phyloP scores from a whole-genome alignment of 2,888 invertebrate species.

The Drosophila tanythrix region DNA sequence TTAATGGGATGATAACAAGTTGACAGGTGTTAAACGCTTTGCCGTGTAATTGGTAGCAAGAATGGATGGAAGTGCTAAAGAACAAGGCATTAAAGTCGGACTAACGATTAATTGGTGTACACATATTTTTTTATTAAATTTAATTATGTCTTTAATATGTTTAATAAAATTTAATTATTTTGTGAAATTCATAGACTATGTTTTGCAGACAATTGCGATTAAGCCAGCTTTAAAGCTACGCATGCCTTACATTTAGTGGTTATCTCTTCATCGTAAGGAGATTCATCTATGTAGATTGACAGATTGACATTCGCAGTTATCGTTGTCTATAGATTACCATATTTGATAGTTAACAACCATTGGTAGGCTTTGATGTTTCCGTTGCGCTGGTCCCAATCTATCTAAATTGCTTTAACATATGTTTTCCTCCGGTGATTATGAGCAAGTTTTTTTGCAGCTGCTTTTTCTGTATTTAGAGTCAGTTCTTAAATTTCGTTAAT shows the following conservation, averaged over 20 bases:
- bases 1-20: conserved; percentile 32
- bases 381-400: conserved; percentile 52
- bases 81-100: neutral
- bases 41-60: neutral
- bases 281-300: conserved; percentile 21
- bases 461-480: conserved; percentile 40
- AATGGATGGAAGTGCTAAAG: neutral
- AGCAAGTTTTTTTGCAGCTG: conserved; percentile 37
- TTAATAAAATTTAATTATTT: neutral
- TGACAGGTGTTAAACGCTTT: conserved; percentile 32
- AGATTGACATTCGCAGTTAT: conserved; percentile 33
- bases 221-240: neutral
- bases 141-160: neutral
- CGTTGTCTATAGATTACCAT: conserved; percentile 59
- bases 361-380: conserved; percentile 64
- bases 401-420: conserved; percentile 42
- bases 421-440: conserved; percentile 41
- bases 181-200: neutral
- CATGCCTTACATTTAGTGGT: conserved; percentile 10
- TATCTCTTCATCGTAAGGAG: conserved; percentile 22
- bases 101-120: neutral
- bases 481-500: conserved; percentile 66
- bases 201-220: neutral
- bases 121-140: neutral
- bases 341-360: conserved; percentile 61